Evolutionary conservation across 1,140 invertebrate species (phyloP).

Genomic region (Drosophila yakuba): DNA sequence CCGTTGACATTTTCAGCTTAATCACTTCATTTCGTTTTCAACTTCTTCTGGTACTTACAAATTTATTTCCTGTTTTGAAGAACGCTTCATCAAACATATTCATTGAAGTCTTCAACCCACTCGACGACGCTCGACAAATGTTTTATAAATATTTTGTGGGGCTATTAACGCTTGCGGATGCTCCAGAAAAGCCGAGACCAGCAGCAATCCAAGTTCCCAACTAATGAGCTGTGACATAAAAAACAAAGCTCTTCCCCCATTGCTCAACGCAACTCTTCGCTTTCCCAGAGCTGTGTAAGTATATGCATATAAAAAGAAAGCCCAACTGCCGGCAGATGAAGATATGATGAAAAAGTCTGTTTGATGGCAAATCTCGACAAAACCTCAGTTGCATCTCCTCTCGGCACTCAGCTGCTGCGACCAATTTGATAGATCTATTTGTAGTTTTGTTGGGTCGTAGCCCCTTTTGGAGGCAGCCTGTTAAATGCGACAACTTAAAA

Average conservation of each 20-base stretch:
- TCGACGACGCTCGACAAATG: conserved; percentile 52
- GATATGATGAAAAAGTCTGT: conserved; percentile 50
- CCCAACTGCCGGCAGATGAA: conserved; percentile 7
- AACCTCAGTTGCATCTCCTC: conserved; percentile 42
- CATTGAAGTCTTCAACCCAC: conserved; percentile 22
- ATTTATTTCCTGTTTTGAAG: conserved; percentile 54
- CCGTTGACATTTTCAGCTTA: conserved; percentile 25
- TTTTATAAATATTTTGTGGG: conserved; percentile 59
- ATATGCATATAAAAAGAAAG: conserved; percentile 13
- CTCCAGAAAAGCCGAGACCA: conserved; percentile 28
- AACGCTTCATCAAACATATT: conserved; percentile 38
- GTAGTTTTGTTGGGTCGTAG: conserved; percentile 42
- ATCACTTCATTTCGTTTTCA: conserved; percentile 16
- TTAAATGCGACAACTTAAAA: conserved; percentile 82
- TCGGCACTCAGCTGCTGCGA: conserved; percentile 54
- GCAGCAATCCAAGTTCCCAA: conserved; percentile 27
- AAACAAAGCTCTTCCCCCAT: conserved; percentile 64
- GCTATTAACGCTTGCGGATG: conserved; percentile 65
- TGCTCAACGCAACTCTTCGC: background rate
- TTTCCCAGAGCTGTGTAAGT: conserved; percentile 17
- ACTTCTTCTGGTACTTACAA: conserved; percentile 19
- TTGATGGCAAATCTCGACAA: conserved; percentile 66
- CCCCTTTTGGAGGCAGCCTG: conserved; percentile 43
- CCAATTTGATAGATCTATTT: conserved; percentile 80
- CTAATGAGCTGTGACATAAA: conserved; percentile 77